phyloP scores from a whole-genome alignment of 2,888 invertebrate species.

The Acanthopleura granulata region DNA sequence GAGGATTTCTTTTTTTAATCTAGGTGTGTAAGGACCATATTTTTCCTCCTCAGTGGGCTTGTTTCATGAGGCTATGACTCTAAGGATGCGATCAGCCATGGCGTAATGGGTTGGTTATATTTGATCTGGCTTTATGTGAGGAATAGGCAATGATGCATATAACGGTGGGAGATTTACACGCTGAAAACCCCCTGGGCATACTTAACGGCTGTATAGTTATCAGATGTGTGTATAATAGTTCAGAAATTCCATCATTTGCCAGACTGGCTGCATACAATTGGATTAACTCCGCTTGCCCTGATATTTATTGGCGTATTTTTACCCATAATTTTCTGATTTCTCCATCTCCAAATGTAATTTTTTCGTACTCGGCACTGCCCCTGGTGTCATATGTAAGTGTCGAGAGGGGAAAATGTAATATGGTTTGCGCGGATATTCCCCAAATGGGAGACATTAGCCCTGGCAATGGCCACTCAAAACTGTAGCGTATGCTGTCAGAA shows the following conservation, averaged over 20 bases:
- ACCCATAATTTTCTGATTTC: conserved; percentile 15
- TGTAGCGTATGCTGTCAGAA: conserved; percentile 13
- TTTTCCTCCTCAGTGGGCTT: too few species aligned
- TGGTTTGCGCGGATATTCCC: conserved; percentile 17
- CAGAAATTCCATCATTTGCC: neutral
- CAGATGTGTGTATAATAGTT: neutral
- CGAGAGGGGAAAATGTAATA: conserved; percentile 13
- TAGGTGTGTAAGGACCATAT: too few species aligned
- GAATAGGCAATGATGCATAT: neutral
- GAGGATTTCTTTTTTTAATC: too few species aligned
- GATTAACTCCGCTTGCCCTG: neutral
- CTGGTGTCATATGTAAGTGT: neutral
- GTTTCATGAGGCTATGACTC: too few species aligned
- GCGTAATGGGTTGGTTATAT: neutral
- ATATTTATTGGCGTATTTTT: conserved; percentile 18
- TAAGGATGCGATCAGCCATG: too few species aligned
- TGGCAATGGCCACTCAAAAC: neutral
- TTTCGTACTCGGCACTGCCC: neutral
- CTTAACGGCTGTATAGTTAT: neutral
- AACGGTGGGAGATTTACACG: neutral
- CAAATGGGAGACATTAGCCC: conserved; percentile 16
- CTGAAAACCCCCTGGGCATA: neutral
- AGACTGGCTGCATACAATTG: conserved; percentile 2
- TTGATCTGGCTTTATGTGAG: neutral
- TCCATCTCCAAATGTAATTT: conserved; percentile 13